A percentile compares a stretch with the other conserved stretches of the same genome.
These are phyloP conservation scores for Oscheius onirici DNA, from an alignment of 2,888 invertebrate species.

Conservation along the genomic window DNA sequence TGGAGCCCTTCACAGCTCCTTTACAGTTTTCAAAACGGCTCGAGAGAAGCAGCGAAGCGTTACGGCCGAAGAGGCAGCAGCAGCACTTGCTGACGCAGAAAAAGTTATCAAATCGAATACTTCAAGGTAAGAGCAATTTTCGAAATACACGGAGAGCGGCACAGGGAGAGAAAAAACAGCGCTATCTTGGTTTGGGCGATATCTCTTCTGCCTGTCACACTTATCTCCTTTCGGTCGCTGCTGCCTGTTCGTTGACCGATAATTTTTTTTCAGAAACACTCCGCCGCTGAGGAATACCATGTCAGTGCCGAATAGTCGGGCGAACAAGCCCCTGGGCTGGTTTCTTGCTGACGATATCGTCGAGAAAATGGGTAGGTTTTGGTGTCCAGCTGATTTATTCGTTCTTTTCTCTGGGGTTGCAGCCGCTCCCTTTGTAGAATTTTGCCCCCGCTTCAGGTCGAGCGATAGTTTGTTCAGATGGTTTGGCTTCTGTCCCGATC, in stretches of 20 bases:
- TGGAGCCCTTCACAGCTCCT: slow-evolving; percentile 11
- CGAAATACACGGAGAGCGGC: background rate
- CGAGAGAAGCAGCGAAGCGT: slow-evolving; percentile 40
- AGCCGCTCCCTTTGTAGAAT: background rate
- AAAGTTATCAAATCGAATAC: slow-evolving; percentile 19
- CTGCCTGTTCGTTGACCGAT: background rate
- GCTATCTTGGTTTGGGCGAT: background rate
- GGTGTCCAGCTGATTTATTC: background rate
- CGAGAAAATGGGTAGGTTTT: slow-evolving; percentile 36
- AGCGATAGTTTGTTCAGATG: slow-evolving; percentile 19
- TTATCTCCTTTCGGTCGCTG: background rate
- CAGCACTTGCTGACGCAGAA: slow-evolving; percentile 32
- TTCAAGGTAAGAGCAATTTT: slow-evolving; percentile 7
- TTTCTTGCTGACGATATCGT: slow-evolving; percentile 50
- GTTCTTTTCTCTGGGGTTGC: background rate
- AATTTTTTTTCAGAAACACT: slow-evolving; percentile 10
- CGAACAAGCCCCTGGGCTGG: slow-evolving; percentile 57
- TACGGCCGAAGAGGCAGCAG: slow-evolving; percentile 37
- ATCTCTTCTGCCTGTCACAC: background rate
- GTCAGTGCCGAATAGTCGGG: slow-evolving; percentile 25
- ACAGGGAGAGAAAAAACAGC: background rate
- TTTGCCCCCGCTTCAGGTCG: background rate
- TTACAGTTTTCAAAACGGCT: slow-evolving; percentile 31
- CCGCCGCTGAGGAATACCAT: slow-evolving; percentile 17
- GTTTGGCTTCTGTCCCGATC: too few relatives aligned